Evolutionary conservation across 2,113 vertebrate genomes (phyloP).

Genomic region (Glaucomys volans): DNA sequence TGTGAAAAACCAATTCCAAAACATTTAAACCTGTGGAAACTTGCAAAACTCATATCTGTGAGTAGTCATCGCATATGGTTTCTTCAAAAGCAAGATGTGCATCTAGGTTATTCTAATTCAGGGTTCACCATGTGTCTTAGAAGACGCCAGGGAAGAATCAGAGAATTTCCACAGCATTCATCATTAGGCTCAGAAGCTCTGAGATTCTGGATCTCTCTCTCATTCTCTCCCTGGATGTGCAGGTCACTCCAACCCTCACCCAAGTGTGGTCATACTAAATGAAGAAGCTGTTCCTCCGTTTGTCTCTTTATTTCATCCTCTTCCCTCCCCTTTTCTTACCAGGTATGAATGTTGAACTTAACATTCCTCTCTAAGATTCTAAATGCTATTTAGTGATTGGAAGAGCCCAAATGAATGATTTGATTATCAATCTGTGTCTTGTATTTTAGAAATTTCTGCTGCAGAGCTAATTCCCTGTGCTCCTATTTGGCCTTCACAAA

Average conservation of each 20-base stretch:
- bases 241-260: background rate
- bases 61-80: background rate
- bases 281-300: no score
- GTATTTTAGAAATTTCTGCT: conserved; percentile 7
- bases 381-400: background rate
- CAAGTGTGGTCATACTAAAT: background rate
- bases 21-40: background rate
- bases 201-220: background rate
- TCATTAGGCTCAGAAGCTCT: background rate
- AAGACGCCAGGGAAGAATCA: background rate
- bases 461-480: background rate
- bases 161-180: background rate
- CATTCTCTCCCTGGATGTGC: background rate
- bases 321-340: background rate
- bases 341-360: background rate
- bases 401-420: background rate
- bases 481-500: background rate
- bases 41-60: background rate
- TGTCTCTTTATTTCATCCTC: background rate
- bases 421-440: background rate
- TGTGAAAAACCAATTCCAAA: background rate
- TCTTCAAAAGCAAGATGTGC: background rate
- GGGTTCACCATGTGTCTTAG: background rate
- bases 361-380: background rate
- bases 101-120: background rate